Evolutionary conservation across 2,113 vertebrate genomes (phyloP).

Genomic region (Dinomys branickii): DNA sequence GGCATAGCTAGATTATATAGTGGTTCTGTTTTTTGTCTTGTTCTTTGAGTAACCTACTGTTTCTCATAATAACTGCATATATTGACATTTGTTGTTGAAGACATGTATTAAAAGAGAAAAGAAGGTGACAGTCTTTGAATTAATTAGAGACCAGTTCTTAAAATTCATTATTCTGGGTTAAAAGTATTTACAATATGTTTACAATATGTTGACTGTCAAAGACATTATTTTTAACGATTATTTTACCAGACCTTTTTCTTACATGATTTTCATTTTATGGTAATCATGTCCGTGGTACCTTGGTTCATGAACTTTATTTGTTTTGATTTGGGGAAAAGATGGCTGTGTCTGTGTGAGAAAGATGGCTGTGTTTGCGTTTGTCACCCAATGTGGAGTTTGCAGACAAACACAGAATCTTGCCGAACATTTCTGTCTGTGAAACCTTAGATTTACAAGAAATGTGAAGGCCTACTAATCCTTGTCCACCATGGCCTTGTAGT

Average conservation of each 20-base stretch:
- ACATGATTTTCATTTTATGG: background rate
- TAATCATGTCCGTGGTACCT: background rate
- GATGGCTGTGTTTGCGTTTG: background rate
- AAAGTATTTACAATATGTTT: slow-evolving; percentile 51
- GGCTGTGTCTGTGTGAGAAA: background rate
- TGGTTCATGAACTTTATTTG: background rate
- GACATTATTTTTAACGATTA: slow-evolving; percentile 17
- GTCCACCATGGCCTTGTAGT: background rate
- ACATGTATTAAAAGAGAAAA: slow-evolving; percentile 47
- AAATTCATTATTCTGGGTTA: slow-evolving; percentile 71
- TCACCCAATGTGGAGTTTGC: background rate
- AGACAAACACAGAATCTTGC: background rate
- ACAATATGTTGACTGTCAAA: background rate
- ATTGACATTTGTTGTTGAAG: slow-evolving; percentile 72
- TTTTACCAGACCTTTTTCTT: background rate
- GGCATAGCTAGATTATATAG: background rate
- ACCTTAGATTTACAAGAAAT: background rate
- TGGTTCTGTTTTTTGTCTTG: background rate
- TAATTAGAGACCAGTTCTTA: slow-evolving; percentile 79
- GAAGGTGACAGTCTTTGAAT: slow-evolving; percentile 70
- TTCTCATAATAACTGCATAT: background rate
- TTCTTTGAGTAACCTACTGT: background rate
- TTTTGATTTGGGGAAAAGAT: background rate
- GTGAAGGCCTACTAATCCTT: background rate
- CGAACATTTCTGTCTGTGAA: background rate